Conservation (phyloP, 2,113 vertebrate species). For the Sebastes schlegelii region DNA sequence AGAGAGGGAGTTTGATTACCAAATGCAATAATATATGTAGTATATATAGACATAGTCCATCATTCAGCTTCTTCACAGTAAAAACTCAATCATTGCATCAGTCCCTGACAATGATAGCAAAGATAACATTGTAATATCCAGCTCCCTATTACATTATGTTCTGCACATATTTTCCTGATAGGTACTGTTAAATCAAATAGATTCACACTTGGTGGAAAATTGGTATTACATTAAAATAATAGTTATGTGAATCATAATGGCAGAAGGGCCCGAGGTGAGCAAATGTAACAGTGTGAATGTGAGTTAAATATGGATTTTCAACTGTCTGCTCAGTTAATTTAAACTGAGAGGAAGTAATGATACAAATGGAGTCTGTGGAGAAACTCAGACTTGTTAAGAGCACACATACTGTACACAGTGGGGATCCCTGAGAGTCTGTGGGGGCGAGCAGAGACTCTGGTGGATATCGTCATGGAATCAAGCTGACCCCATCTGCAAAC, state of each 20-base stretch:
- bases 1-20: not conserved
- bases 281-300: slow-evolving; percentile 14
- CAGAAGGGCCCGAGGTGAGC: slow-evolving; percentile 23
- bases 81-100: slow-evolving; percentile 22
- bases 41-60: not conserved
- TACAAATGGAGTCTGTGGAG: slow-evolving; percentile 20
- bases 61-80: not conserved
- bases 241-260: slow-evolving; percentile 37
- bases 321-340: slow-evolving; percentile 31
- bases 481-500: not conserved
- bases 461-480: slow-evolving; percentile 1
- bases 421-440: slow-evolving; percentile 7
- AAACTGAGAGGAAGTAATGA: slow-evolving; percentile 16
- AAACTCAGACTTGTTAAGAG: not conserved
- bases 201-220: slow-evolving; percentile 40
- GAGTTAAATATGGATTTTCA: slow-evolving; percentile 42
- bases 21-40: not conserved
- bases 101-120: not conserved
- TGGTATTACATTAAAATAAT: slow-evolving; percentile 53
- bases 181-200: slow-evolving; percentile 33
- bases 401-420: not conserved
- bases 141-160: slow-evolving; percentile 22
- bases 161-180: slow-evolving; percentile 15
- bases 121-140: slow-evolving; percentile 27
- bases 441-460: not conserved